Evolutionary conservation across 2,113 vertebrate genomes (phyloP), one percentile per base, ranked within the genome.

Genomic region (Coryphaenoides rupestris): DNA sequence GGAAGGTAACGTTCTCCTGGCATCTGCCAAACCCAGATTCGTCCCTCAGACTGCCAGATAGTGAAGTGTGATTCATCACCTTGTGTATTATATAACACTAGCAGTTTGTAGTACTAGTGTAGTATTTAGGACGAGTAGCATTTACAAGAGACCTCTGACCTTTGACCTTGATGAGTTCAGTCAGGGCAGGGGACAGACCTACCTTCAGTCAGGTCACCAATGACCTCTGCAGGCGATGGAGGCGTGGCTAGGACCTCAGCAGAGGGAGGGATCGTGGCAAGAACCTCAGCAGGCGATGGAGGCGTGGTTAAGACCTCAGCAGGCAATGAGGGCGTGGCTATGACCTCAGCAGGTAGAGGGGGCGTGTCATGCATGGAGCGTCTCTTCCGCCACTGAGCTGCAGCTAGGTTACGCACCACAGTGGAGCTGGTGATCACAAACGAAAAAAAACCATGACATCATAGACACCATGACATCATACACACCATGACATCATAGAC

Each of bases 401-500:
- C 93, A 0, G 90, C 95, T 68, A 99, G 86, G 74, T 82, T 93
- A 69, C 93, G 92, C 83, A 98, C 85, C 86, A 98, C 98, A 16
- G 87, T 69, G 79, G 89, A 91, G 95, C 96, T 99, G 83, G 19
- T 28, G 52, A 54, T 40, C 4, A 40, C 7, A 40, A 2, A 40
- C 33, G n/a, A 40, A 10, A 6, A 40, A 6, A 40, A 6, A 26
- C 6, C 24, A 26, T 26, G 3, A 26, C 24, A 26, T 26, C 6
- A 26, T 26, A 40, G 9, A 40, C 33, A 40, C 13, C 33, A n/a
- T n/a, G n/a, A n/a, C n/a, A n/a, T n/a, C n/a, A n/a, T n/a, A 9
- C 33, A 40, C 33, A 40, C 33, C 33, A 40, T 40, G 1, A 40
- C 9, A 12, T 12, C 33, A 40, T 12, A 40, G 5, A 40, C 7